phyloP scores from a whole-genome alignment of 2,888 invertebrate species.

The Temnothorax ravouxi region DNA sequence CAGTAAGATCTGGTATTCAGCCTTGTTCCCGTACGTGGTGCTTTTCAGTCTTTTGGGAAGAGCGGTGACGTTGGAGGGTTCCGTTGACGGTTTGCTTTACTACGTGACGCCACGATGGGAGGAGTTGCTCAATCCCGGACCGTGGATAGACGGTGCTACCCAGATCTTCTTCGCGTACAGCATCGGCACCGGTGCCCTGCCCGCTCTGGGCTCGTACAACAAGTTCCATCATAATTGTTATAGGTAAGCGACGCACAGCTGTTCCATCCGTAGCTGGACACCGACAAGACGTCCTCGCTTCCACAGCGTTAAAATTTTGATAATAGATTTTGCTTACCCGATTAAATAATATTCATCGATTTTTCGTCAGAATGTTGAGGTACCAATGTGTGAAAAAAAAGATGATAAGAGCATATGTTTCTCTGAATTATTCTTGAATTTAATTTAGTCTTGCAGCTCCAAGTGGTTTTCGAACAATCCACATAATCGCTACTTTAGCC shows the following conservation, averaged over 20 bases:
- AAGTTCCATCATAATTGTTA: slow-evolving; percentile 93
- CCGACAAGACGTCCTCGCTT: background rate
- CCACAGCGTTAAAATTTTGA: background rate
- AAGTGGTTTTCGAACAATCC: slow-evolving; percentile 1
- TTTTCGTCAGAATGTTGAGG: slow-evolving; percentile 25
- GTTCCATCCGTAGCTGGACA: background rate
- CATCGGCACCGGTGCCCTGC: slow-evolving; percentile 92
- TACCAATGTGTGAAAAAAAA: background rate
- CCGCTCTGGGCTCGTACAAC: slow-evolving; percentile 92
- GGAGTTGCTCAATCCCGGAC: slow-evolving; percentile 87
- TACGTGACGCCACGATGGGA: slow-evolving; percentile 90
- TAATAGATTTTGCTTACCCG: background rate
- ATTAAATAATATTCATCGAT: background rate
- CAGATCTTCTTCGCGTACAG: slow-evolving; percentile 94
- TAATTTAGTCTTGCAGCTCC: slow-evolving; percentile 21
- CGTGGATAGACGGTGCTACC: slow-evolving; percentile 93
- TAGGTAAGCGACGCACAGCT: slow-evolving; percentile 86
- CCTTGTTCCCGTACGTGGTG: slow-evolving; percentile 91
- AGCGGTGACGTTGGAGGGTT: slow-evolving; percentile 90
- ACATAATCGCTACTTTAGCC: background rate
- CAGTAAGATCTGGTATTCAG: slow-evolving; percentile 94
- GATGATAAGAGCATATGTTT: background rate
- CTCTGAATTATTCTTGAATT: background rate
- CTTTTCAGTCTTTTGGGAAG: slow-evolving; percentile 90
- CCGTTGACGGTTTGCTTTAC: slow-evolving; percentile 89